Percentiles rank a stretch among this genome's conserved stretches.
Evolutionary conservation across 2,113 vertebrate species (phyloP).

Genomic region (Odontesthes bonariensis): DNA sequence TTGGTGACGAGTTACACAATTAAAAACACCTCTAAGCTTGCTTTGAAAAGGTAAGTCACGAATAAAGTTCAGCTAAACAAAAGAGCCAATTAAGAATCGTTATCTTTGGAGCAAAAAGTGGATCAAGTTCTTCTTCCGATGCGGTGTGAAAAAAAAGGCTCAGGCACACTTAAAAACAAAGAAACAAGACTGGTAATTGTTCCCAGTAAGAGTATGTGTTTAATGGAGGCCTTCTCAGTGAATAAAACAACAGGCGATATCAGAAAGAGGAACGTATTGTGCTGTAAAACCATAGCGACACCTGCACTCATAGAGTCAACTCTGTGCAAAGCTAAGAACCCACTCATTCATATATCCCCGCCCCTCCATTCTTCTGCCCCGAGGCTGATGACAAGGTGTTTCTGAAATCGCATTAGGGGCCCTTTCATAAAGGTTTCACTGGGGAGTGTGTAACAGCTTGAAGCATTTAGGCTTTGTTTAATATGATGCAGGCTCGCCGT

Average conservation of each 20-base stretch:
- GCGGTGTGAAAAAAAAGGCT: background rate
- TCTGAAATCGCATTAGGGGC: conserved; percentile 84
- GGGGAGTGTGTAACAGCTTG: conserved; percentile 84
- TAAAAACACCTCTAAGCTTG: background rate
- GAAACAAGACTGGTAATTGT: background rate
- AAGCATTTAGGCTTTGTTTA: conserved; percentile 85
- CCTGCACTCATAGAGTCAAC: conserved; percentile 40
- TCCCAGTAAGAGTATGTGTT: conserved; percentile 16
- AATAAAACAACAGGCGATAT: conserved; percentile 53
- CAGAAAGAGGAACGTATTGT: conserved; percentile 41
- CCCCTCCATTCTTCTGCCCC: conserved; percentile 53
- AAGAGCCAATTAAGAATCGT: background rate
- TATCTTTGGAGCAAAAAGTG: background rate
- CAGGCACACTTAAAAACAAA: conserved; percentile 6
- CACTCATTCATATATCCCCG: conserved; percentile 63
- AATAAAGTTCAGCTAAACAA: background rate
- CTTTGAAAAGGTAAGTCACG: background rate
- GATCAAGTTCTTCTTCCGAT: background rate
- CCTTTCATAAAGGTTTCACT: conserved; percentile 85
- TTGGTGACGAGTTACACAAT: background rate
- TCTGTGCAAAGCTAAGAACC: conserved; percentile 15
- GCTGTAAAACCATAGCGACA: conserved; percentile 57
- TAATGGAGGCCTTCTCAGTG: conserved; percentile 10
- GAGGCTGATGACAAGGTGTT: conserved; percentile 82
- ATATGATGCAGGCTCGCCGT: conserved; percentile 78